Base-by-base conservation (phyloP, 2,888 invertebrate genomes). In the Xylocampa areola region DNA sequence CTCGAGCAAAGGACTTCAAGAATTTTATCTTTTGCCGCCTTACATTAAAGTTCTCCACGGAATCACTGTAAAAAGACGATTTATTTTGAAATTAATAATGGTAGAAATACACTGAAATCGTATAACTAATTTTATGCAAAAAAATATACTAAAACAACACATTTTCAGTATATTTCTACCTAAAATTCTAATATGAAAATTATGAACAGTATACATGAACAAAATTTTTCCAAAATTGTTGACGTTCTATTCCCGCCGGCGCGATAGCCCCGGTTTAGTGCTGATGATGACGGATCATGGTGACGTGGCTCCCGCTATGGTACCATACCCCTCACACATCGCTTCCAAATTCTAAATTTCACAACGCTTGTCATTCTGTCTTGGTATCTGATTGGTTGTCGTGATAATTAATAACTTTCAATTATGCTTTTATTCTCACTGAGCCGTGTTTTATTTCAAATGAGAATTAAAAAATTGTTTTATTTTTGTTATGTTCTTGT, bases 311-410 rank as follows among this genome's bases (percentile, higher is more conserved):
- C 45, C 41, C 39, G 37, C 51, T 39, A 8, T 35, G 58, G 49
- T 53, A 37, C 63, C 53, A 37, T 13, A 27, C 35, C 19, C 37
- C 14, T 37, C 43, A 47, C 65, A 60, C 63, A 53, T 51, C 62
- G 69, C 68, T 63, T 70, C 70, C 57, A 74, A 76, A 76, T 76
- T 76, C 68, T 43, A 76, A 73, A 73, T 68, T 73, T 59, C 73
- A 66, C 49, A 29, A 47, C 30, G 73, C 73, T 73, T 73, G 39
- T 68, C 72, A 67, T 73, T 63, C 57, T 69, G 45, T 58, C 47
- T 60, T 71, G 73, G 71, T 71, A 62, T 68, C 63, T 71, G 50
- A 76, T 76, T 75, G 75, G 75, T 66, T 75, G 33, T 60, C 75
- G 68, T 65, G 62, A 71, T 55, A 50, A 45, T 49, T 45, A 29